A percentile compares a stretch with the other conserved stretches of the same genome.
Conservation (phyloP, 53 echinoderm and acorn worm genomes). For the Echinarachnius parma region DNA sequence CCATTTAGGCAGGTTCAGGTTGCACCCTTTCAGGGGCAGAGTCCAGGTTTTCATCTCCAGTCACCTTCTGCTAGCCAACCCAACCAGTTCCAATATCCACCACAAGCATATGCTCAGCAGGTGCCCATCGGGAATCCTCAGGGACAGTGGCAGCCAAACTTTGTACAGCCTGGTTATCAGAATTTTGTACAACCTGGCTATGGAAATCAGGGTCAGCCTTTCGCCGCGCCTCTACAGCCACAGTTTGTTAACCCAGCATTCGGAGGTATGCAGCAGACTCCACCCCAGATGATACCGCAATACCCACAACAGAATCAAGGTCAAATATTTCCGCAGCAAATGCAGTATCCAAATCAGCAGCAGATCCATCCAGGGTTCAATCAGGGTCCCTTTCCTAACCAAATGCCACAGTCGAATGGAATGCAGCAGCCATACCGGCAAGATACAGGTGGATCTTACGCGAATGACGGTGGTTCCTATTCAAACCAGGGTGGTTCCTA, state of each 20-base stretch:
- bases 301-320: conserved; percentile 14
- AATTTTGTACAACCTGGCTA: conserved; percentile 4
- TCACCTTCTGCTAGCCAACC: conserved; percentile 1
- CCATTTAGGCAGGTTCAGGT: conserved; percentile 33
- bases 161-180: conserved; percentile 4
- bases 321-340: conserved; percentile 20
- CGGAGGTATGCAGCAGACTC: neutral
- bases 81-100: conserved; percentile 17
- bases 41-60: neutral
- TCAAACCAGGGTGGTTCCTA: no score
- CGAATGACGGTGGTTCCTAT: conserved; percentile 3
- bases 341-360: conserved; percentile 18
- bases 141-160: conserved; percentile 34
- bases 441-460: neutral
- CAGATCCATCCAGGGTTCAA: conserved; percentile 21
- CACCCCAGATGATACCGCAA: conserved; percentile 11
- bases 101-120: conserved; percentile 19
- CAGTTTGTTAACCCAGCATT: conserved; percentile 21
- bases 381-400: conserved; percentile 34
- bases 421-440: conserved; percentile 12
- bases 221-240: conserved; percentile 36
- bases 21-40: conserved; percentile 5
- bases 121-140: conserved; percentile 8
- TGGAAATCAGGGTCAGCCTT: conserved; percentile 8
- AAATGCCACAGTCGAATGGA: conserved; percentile 12